These are phyloP conservation scores for Tachycineta bicolor DNA, from an alignment of 2,113 vertebrate genomes.

Conservation along the genomic window DNA sequence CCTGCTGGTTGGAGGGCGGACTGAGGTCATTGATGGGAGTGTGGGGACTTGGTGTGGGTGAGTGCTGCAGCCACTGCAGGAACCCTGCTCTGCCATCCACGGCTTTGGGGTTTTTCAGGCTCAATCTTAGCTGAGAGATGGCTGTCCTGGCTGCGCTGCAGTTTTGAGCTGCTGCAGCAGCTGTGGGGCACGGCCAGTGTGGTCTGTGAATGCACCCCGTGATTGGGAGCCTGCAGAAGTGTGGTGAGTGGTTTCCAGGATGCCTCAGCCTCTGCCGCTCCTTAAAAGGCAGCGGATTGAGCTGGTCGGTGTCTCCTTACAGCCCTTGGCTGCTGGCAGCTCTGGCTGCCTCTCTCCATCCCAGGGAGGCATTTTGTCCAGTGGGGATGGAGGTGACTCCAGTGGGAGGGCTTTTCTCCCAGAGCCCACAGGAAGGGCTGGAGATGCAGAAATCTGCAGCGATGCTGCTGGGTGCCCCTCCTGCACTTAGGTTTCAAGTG, in stretches of 20 bases:
- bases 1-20: background rate
- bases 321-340: background rate
- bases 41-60: accelerated
- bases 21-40: background rate
- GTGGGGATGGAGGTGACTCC: background rate
- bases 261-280: background rate
- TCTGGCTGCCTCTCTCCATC: background rate
- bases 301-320: conserved; percentile 20
- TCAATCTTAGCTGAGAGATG: accelerated
- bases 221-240: background rate
- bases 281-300: conserved; percentile 37
- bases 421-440: background rate
- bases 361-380: background rate
- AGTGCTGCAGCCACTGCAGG: accelerated
- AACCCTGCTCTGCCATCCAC: accelerated
- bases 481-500: background rate
- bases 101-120: background rate
- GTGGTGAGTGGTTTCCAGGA: background rate
- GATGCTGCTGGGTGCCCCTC: background rate
- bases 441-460: background rate
- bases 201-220: accelerated
- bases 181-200: accelerated
- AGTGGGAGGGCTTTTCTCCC: background rate
- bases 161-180: background rate
- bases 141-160: background rate